Base-by-base conservation (phyloP, 1,140 invertebrate species). In the Cephus cinctus region DNA sequence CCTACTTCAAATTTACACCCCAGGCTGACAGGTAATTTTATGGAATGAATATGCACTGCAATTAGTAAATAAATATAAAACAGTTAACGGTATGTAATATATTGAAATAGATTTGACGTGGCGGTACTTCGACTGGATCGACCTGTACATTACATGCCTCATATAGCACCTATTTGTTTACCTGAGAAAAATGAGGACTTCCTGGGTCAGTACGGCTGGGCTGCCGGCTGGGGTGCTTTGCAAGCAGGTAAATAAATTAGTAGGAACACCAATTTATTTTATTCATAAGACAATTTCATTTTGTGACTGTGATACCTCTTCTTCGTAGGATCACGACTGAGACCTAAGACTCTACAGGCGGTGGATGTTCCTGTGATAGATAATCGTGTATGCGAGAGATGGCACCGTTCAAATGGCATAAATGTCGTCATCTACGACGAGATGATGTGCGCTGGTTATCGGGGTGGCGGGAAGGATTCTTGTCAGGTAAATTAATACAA, bases 381-480 rank as follows among this genome's bases (percentile, higher is more conserved):
- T 67, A 94, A 93, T 69, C 78, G 88, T 54, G 82, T 91, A 38
- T 94, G 91, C 64, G 91, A 94, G 67, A 77, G 85, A 39, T 88
- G 86, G 85, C 86, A 88, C 70, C 78, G 86, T 42, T 85, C 86
- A 32, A 89, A 88, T 59, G 86, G 87, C 43, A 96, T 96, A 57
- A 93, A 94, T 69, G 93, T 96, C 23, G 86, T 94, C 5, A 96
- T 96, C 59, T 93, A 94, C 69, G 92, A 94, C 46, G 93, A 96
- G 76, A 98, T 98, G 94, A 86, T 98, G 71, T 98, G 95, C 73
- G 95, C 94, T 4, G 95, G 94, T 1, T 96, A 97, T 70, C 81
- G 90, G 50, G 86, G 87, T 15, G 95, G 95, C 3, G 92, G 92
- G 4, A 89, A 92, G 59, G 88, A 90, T 67, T 86, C 86, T 3